Evolutionary conservation across 2,888 invertebrate genomes (phyloP), one percentile per base, ranked within the genome.

Genomic region (Stenurella melanura): DNA sequence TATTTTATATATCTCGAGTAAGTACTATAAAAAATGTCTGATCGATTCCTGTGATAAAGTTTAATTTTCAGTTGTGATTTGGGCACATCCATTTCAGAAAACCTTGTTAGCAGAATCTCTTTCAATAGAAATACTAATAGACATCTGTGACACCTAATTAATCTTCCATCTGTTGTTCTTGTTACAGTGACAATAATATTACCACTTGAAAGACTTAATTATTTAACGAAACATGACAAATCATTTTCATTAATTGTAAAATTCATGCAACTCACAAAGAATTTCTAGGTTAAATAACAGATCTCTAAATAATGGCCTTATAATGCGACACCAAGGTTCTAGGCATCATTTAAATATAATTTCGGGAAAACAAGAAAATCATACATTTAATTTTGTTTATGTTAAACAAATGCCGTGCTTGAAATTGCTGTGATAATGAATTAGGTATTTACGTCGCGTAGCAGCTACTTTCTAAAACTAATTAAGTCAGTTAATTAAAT

Each of bases 271-370:
- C 42, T 42, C 42, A 11, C 42, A 42, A 42, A 15, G 42, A 42
- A 42, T 42, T n/a, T 50, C 50, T 50, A 50, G 50, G n/a, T 50
- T 50, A 50, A 50, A 50, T 50, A 50, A 50, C n/a, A 50, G 5
- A 50, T 50, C 50, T n/a, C 50, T n/a, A n/a, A n/a, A 12, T 42
- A 15, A 50, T 50, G 4, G 15, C 50, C 12, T 50, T n/a, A 3
- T 38, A n/a, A 50, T 50, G 4, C 6, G n/a, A n/a, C 50, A 7
- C 15, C n/a, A 50, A 50, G 50, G 50, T 6, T 50, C 5, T 15
- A n/a, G 15, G 50, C 6, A 15, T n/a, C 15, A 50, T 50, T 50
- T n/a, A 50, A 50, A 50, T 12, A 4, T 2, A 6, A 6, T n/a
- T 50, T 50, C 3, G 6, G 50, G 50, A 50, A 50, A n/a, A 50